These are phyloP conservation scores for Drosophila pectinifera DNA, from an alignment of 1,140 invertebrate genomes.

Conservation along the genomic window DNA sequence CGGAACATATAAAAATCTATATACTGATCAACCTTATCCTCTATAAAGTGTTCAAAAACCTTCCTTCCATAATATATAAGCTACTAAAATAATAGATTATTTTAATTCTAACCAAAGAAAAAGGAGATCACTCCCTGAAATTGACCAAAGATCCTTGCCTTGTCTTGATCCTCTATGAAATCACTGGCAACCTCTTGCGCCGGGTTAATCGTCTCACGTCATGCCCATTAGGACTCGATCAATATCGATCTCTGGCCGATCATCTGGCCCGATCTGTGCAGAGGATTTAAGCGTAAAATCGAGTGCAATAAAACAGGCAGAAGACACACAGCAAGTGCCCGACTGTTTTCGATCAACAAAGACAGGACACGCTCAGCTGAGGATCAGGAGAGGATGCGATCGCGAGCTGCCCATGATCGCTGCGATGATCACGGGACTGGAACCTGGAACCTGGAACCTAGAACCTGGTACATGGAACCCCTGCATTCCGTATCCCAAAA, in stretches of 20 bases:
- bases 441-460: constrained; percentile 17
- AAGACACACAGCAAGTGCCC: constrained; percentile 63
- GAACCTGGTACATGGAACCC: constrained; percentile 9
- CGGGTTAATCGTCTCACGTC: constrained; percentile 68
- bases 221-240: constrained; percentile 58
- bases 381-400: constrained; percentile 31
- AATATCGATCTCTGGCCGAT: constrained; percentile 35
- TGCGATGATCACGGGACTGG: constrained; percentile 58
- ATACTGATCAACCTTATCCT: neutral
- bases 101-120: neutral
- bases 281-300: constrained; percentile 71
- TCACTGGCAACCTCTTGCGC: constrained; percentile 32
- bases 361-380: constrained; percentile 56
- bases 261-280: constrained; percentile 33
- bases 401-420: constrained; percentile 72
- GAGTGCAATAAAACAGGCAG: constrained; percentile 69
- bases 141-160: constrained; percentile 7
- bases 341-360: constrained; percentile 66
- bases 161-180: constrained; percentile 30
- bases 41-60: too few species aligned
- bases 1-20: neutral
- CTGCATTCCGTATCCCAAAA: constrained; percentile 17
- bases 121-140: constrained; percentile 4
- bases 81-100: constrained; percentile 18
- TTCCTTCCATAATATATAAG: neutral